A percentile compares a stretch with the other conserved stretches of the same genome.
phyloP scores from a whole-genome alignment of 2,113 vertebrate species.

The Taurulus bubalis region DNA sequence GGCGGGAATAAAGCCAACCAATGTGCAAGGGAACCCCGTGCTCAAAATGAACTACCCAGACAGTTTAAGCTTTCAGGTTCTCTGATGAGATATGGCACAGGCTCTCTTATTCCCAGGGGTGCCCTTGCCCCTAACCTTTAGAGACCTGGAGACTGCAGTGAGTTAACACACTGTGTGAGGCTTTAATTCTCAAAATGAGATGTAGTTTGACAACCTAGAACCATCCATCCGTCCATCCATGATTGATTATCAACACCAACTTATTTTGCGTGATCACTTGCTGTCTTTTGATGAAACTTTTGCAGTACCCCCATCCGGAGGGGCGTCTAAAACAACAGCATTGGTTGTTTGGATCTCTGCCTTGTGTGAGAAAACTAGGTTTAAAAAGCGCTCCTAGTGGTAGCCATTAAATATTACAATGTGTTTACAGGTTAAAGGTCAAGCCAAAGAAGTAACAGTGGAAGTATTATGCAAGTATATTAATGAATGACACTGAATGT shows the following conservation, averaged over 20 bases:
- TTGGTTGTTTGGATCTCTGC: not conserved
- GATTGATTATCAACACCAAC: not conserved
- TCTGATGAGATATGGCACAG: conserved; percentile 46
- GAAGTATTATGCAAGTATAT: too few relatives aligned
- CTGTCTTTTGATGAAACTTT: not conserved
- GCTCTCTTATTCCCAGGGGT: conserved; percentile 27
- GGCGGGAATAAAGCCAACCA: conserved; percentile 30
- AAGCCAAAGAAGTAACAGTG: too few relatives aligned
- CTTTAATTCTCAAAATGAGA: conserved; percentile 6
- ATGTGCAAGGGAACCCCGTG: conserved; percentile 22
- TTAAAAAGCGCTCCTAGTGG: too few relatives aligned
- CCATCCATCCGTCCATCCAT: not conserved
- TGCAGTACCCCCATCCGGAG: not conserved
- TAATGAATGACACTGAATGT: too few relatives aligned
- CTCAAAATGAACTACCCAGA: conserved; percentile 47
- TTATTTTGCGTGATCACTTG: not conserved
- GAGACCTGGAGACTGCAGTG: not conserved
- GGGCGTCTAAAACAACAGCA: not conserved
- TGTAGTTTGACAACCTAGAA: not conserved
- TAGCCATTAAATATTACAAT: too few relatives aligned
- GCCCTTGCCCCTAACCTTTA: conserved; percentile 37
- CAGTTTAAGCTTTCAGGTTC: conserved; percentile 28
- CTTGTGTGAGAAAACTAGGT: not conserved
- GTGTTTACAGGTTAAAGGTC: too few relatives aligned
- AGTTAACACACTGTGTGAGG: conserved; percentile 3